A percentile compares a stretch with the other conserved stretches of the same genome.
phyloP scores from a whole-genome alignment of 2,113 vertebrate species.

The Phrynocephalus versicolor region DNA sequence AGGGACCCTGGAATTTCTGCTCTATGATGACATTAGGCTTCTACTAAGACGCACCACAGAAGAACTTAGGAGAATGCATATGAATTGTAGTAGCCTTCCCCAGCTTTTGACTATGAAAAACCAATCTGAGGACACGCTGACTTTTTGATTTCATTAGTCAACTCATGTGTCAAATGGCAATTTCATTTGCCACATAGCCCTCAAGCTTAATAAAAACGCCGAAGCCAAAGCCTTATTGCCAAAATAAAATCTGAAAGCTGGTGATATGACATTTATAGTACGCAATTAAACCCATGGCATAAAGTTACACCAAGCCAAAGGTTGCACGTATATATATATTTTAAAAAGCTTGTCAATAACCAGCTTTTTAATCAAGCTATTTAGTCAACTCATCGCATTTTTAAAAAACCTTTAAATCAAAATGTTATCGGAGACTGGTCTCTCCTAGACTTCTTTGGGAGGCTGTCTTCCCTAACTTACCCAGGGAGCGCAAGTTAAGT shows the following conservation, averaged over 20 bases:
- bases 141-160: too few species aligned
- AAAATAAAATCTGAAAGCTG: too few species aligned
- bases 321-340: neutral
- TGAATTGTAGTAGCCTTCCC: neutral
- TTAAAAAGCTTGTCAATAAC: neutral
- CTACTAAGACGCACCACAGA: neutral
- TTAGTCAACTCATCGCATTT: too few species aligned
- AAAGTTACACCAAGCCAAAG: neutral
- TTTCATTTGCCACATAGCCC: too few species aligned
- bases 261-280: neutral
- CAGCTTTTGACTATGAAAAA: neutral
- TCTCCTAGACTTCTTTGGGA: too few species aligned
- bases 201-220: too few species aligned
- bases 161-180: too few species aligned
- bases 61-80: neutral
- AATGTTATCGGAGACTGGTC: too few species aligned
- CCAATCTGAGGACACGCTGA: neutral
- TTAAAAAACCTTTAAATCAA: too few species aligned
- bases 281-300: neutral
- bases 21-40: too few species aligned
- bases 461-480: slow-evolving; percentile 65
- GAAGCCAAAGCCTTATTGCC: too few species aligned
- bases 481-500: slow-evolving; percentile 90
- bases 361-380: too few species aligned
- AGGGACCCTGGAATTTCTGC: neutral